Base-by-base conservation (phyloP, 2,888 invertebrate species). In the Hemistola chrysoprasaria region DNA sequence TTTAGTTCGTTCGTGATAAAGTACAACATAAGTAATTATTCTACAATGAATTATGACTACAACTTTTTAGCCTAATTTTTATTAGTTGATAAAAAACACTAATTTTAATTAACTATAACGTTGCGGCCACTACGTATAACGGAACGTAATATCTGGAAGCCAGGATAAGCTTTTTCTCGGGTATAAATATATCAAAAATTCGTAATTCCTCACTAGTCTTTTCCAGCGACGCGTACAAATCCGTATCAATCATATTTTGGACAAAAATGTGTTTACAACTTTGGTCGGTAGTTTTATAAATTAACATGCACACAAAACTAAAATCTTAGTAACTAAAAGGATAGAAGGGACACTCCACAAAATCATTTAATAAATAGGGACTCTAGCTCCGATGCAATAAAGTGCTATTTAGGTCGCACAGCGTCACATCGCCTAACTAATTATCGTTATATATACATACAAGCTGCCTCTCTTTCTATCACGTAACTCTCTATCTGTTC, bases 221-320 rank as follows among this genome's bases (percentile, higher is more conserved):
- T 59, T 68, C 59, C 57, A 62, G 61, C 71, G 55, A 56, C 48
- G 9, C 65, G 62, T 60, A 71, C 78, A 81, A 83, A 81, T 83
- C 80, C 82, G 56, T 73, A 53, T 53, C 59, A 29, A 54, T 47
- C 38, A 24, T 29, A 25, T 38, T 45, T 47, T 48, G 40, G 37
- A 41, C 37, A 43, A 38, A 38, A 30, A 24, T 45, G 29, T 9
- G 8, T 29, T 22, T n/a, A 21, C 6, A 20, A 22, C 23, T 25
- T 37, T 36, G 41, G 41, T 42, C 31, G 22, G 16, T 16, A 16
- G 16, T 16, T 16, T 16, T 16, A 16, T 4, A 16, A n/a, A n/a
- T n/a, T n/a, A n/a, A n/a, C n/a, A n/a, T n/a, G n/a, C n/a, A n/a
- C n/a, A n/a, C n/a, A n/a, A n/a, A n/a, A n/a, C n/a, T n/a, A n/a